phyloP scores from a whole-genome alignment of 2,797 vertebrate genomes.

The Spinus olivaceus region DNA sequence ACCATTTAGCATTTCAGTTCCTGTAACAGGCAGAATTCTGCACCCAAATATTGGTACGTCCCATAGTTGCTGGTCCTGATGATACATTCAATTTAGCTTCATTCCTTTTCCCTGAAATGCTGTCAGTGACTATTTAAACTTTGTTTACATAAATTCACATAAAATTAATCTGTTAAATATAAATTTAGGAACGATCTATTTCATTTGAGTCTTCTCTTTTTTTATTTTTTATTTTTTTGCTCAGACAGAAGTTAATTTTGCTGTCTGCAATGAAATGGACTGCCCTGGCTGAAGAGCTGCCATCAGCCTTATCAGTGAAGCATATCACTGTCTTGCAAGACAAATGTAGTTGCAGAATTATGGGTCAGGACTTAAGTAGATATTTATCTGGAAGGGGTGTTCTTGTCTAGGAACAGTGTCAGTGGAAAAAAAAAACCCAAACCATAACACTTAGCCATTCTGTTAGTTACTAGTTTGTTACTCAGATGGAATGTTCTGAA shows the following conservation, averaged over 20 bases:
- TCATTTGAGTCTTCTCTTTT: background rate
- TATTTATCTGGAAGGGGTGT: background rate
- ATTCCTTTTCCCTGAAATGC: background rate
- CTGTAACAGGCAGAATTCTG: background rate
- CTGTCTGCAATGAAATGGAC: background rate
- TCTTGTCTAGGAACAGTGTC: background rate
- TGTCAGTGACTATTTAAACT: background rate
- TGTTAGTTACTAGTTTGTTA: background rate
- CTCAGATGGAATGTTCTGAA: background rate
- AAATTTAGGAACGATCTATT: background rate
- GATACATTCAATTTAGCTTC: background rate
- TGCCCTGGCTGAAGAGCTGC: background rate
- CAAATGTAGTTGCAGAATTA: background rate
- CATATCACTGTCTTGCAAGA: background rate
- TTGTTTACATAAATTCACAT: background rate
- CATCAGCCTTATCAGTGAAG: background rate
- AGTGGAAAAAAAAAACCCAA: accelerated
- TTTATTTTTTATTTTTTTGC: background rate
- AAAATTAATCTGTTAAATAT: background rate
- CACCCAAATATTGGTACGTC: background rate
- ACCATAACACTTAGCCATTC: background rate
- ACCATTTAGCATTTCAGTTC: background rate
- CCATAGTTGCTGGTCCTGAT: background rate
- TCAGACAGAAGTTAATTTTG: background rate
- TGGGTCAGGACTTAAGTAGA: background rate